These are phyloP conservation scores for Scyliorhinus canicula DNA, from an alignment of 2,797 vertebrate genomes.

Conservation along the genomic window DNA sequence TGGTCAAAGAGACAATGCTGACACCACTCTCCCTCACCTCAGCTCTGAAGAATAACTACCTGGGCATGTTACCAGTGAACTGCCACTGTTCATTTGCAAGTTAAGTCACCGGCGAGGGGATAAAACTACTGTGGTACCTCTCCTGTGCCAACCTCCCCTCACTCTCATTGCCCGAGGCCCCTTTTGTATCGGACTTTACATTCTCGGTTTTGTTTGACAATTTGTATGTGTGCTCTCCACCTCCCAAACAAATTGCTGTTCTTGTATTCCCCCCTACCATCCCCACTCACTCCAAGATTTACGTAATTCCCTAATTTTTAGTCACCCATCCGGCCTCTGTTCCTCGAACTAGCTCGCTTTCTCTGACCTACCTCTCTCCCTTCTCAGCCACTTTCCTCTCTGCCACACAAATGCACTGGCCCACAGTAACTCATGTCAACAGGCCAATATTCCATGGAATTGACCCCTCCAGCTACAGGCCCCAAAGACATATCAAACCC, in stretches of 20 bases:
- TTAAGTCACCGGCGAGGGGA: background rate
- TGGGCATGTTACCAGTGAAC: background rate
- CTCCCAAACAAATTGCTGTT: background rate
- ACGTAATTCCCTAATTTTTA: background rate
- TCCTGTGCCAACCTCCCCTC: background rate
- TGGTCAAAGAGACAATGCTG: background rate
- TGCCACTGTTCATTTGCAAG: background rate
- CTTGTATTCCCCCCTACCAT: no score
- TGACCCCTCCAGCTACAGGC: no score
- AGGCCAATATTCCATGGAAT: background rate
- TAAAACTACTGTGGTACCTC: background rate
- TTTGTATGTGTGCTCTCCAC: no score
- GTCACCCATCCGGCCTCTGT: background rate
- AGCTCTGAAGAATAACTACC: background rate
- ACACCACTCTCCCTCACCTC: background rate
- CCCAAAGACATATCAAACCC: background rate
- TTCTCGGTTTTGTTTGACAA: background rate
- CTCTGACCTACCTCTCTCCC: background rate
- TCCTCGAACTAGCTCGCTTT: background rate
- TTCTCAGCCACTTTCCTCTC: background rate
- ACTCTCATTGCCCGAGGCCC: background rate
- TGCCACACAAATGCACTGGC: background rate
- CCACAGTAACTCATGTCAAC: background rate
- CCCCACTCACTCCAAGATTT: background rate
- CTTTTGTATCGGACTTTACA: background rate